A percentile compares a stretch with the other conserved stretches of the same genome.
Conservation (phyloP, 2,888 invertebrate species). For the Cactoblastis cactorum region DNA sequence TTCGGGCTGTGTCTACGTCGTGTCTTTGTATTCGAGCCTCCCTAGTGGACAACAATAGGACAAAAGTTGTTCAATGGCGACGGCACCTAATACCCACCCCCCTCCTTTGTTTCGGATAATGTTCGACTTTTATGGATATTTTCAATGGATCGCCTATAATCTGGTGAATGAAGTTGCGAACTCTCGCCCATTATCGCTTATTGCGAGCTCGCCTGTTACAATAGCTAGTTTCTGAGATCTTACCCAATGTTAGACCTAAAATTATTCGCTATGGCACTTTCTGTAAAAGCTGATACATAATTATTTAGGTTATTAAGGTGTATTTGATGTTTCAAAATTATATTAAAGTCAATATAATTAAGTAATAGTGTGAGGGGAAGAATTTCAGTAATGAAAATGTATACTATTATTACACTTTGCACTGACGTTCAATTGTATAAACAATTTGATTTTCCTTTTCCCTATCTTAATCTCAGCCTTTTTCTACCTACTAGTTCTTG, state of each 20-base stretch:
- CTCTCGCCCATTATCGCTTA: conserved; percentile 49
- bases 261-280: not conserved
- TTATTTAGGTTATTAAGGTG: no score
- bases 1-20: conserved; percentile 76
- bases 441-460: no score
- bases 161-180: conserved; percentile 69
- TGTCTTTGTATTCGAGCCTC: conserved; percentile 72
- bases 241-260: conserved; percentile 7
- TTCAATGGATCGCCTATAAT: conserved; percentile 77
- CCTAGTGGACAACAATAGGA: conserved; percentile 77
- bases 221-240: conserved; percentile 18
- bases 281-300: not conserved
- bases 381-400: no score
- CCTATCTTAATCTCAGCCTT: no score
- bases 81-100: conserved; percentile 78
- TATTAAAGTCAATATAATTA: no score
- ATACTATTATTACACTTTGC: no score
- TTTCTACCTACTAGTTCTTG: no score
- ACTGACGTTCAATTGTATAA: no score
- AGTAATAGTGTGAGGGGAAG: no score
- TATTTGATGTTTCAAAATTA: no score
- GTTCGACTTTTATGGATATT: conserved; percentile 80
- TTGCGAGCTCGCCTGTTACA: conserved; percentile 20
- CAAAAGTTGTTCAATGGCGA: conserved; percentile 78
- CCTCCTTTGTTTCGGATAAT: conserved; percentile 77